phyloP scores from a whole-genome alignment of 1,140 invertebrate genomes.

The Lordiphosa collinella region DNA sequence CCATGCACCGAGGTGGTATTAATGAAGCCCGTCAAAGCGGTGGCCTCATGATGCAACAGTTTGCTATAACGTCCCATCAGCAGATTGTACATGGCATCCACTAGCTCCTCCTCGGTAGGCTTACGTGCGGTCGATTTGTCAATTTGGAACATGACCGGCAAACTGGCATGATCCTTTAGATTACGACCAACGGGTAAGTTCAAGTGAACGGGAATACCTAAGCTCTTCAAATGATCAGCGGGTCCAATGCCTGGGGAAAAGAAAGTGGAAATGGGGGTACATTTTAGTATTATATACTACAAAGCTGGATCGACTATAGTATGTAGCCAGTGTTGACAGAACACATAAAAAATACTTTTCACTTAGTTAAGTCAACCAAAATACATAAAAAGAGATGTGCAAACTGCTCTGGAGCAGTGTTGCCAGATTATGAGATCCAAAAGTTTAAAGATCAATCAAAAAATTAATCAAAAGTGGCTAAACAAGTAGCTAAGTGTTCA shows the following conservation, averaged over 20 bases:
- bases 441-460: too few species aligned
- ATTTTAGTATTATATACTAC: too few species aligned
- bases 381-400: too few species aligned
- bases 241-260: slow-evolving; percentile 73
- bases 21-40: slow-evolving; percentile 79
- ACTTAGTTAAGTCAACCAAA: too few species aligned
- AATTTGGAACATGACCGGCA: slow-evolving; percentile 78
- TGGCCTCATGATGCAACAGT: slow-evolving; percentile 69
- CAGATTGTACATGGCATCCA: slow-evolving; percentile 74
- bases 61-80: slow-evolving; percentile 72
- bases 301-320: too few species aligned
- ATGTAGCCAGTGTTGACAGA: too few species aligned
- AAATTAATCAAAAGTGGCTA: too few species aligned
- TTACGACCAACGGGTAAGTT: slow-evolving; percentile 87
- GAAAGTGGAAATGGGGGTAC: background rate
- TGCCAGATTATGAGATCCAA: too few species aligned
- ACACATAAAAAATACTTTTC: too few species aligned
- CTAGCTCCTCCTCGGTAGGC: slow-evolving; percentile 70
- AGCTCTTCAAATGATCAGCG: slow-evolving; percentile 79
- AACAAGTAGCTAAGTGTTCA: too few species aligned
- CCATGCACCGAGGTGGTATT: slow-evolving; percentile 70
- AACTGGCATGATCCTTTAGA: slow-evolving; percentile 83
- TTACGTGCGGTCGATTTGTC: slow-evolving; percentile 71
- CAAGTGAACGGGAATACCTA: slow-evolving; percentile 80
- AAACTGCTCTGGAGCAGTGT: too few species aligned